Evolutionary conservation across 92 coral and sea anemone genomes (phyloP).

Genomic region (Epizoanthus stellaris): DNA sequence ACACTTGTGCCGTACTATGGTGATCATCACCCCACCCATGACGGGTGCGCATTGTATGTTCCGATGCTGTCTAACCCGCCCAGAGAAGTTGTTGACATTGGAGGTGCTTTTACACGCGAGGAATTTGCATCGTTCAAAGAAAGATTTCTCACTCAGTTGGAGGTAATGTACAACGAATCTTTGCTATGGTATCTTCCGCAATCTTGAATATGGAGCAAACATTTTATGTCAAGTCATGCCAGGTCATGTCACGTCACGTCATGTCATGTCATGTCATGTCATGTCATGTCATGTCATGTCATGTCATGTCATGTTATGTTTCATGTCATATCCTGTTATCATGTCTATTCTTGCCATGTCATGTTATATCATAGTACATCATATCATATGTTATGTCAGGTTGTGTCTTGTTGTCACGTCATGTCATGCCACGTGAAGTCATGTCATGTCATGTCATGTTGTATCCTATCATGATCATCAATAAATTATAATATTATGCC

Average conservation of each 20-base stretch:
- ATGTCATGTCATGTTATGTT: no score
- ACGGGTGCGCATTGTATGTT: slow-evolving; percentile 80
- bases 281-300: no score
- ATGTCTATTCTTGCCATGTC: background rate
- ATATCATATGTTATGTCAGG: no score
- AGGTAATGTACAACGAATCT: slow-evolving; percentile 14
- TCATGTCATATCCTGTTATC: no score
- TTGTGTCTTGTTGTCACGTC: no score
- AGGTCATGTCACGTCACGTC: background rate
- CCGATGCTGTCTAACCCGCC: slow-evolving; percentile 78
- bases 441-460: no score
- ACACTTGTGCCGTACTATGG: slow-evolving; percentile 90
- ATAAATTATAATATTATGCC: background rate
- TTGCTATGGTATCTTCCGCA: background rate
- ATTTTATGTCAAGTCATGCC: background rate
- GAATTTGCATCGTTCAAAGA: slow-evolving; percentile 78
- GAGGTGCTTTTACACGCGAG: slow-evolving; percentile 55
- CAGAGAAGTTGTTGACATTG: slow-evolving; percentile 42
- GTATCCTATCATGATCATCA: no score
- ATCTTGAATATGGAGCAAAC: background rate
- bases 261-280: no score
- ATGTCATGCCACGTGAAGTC: no score
- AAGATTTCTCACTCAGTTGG: slow-evolving; percentile 84
- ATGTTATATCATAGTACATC: no score
- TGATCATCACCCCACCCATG: slow-evolving; percentile 88